A percentile compares a stretch with the other conserved stretches of the same genome.
These are phyloP conservation scores for Ceratina japonica DNA, from an alignment of 1,140 invertebrate genomes.

Conservation along the genomic window DNA sequence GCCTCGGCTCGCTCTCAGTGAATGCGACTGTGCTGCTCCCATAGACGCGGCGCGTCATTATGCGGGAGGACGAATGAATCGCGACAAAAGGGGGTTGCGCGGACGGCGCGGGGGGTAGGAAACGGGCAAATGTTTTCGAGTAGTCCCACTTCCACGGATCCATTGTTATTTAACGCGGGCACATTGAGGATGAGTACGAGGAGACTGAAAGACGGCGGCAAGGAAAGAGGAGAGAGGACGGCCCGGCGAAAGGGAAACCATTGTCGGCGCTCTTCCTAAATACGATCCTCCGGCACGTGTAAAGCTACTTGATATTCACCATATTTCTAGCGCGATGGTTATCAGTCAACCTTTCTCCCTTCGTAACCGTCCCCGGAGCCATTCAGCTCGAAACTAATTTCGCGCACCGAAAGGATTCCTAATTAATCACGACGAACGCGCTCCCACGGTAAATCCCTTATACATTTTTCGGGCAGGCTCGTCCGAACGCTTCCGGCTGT, in stretches of 20 bases:
- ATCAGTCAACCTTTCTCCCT: slow-evolving; percentile 13
- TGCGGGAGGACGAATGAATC: slow-evolving; percentile 67
- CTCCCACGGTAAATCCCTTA: neutral
- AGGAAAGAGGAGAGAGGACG: slow-evolving; percentile 27
- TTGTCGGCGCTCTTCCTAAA: slow-evolving; percentile 65
- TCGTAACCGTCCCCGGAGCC: neutral
- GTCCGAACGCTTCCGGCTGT: neutral
- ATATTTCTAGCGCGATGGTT: slow-evolving; percentile 31
- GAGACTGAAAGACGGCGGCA: slow-evolving; percentile 11
- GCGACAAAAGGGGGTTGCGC: slow-evolving; percentile 56
- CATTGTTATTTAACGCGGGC: slow-evolving; percentile 70
- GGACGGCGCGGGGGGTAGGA: slow-evolving; percentile 21
- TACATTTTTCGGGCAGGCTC: neutral
- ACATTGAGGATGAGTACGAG: slow-evolving; percentile 47
- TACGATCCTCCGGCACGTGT: slow-evolving; percentile 48
- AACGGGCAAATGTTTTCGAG: slow-evolving; percentile 69
- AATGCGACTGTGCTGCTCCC: slow-evolving; percentile 58
- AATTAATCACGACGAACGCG: neutral
- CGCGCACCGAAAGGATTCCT: neutral
- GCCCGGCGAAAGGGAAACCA: slow-evolving; percentile 42
- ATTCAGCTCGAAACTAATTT: neutral
- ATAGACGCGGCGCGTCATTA: slow-evolving; percentile 65
- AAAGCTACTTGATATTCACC: slow-evolving; percentile 36
- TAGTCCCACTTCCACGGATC: slow-evolving; percentile 60
- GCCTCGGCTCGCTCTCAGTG: slow-evolving; percentile 30